These are phyloP conservation scores for Drosophila sproati DNA, from an alignment of 1,140 invertebrate species.

Conservation along the genomic window DNA sequence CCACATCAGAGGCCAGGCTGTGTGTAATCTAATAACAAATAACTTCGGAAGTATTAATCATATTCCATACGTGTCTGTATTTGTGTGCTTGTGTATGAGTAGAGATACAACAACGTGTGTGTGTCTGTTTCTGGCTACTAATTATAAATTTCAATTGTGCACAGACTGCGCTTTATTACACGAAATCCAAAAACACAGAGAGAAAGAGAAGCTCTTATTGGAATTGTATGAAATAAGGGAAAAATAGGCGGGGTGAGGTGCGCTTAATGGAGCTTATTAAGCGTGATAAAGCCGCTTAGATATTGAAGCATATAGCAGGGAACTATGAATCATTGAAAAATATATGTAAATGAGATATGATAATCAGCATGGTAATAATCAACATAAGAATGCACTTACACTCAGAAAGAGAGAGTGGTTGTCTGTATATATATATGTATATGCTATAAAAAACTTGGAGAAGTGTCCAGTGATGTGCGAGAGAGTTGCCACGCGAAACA, in stretches of 20 bases:
- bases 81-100: slow-evolving; percentile 16
- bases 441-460: slow-evolving; percentile 24
- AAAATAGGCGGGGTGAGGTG: not conserved
- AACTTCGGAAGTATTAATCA: slow-evolving; percentile 82
- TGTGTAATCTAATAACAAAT: slow-evolving; percentile 81
- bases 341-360: slow-evolving; percentile 23
- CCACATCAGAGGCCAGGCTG: slow-evolving; percentile 22
- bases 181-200: slow-evolving; percentile 10
- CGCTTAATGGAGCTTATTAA: slow-evolving; percentile 56
- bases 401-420: slow-evolving; percentile 14
- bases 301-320: slow-evolving; percentile 61
- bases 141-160: slow-evolving; percentile 83
- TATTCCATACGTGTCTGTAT: slow-evolving; percentile 53
- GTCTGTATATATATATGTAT: slow-evolving; percentile 39
- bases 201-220: not conserved
- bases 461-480: slow-evolving; percentile 27
- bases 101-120: not conserved
- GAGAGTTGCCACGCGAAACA: slow-evolving; percentile 57
- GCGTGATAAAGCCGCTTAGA: slow-evolving; percentile 69
- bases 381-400: slow-evolving; percentile 76
- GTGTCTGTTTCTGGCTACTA: slow-evolving; percentile 62
- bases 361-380: slow-evolving; percentile 53
- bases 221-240: slow-evolving; percentile 8
- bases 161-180: slow-evolving; percentile 69
- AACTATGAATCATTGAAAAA: slow-evolving; percentile 71